Evolutionary conservation across 2,888 invertebrate species (phyloP), one percentile per base, ranked within the genome.

Genomic region (Heliconius erato): DNA sequence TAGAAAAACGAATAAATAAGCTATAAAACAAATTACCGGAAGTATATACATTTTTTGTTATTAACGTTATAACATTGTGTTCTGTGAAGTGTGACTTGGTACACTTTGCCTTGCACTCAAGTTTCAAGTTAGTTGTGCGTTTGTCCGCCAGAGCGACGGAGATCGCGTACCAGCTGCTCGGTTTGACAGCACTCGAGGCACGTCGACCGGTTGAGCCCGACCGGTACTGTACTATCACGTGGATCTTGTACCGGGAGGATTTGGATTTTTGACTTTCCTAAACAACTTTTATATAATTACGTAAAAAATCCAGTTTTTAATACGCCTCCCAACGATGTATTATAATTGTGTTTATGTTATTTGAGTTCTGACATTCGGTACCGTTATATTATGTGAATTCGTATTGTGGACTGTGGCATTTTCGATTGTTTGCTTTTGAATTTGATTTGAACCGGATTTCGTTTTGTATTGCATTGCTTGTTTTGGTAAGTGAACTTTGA

Each of bases 121-220:
- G 88, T 88, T 87, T 89, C 86, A 88, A 85, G 88, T 93, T 94
- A 95, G 94, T 95, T 95, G 89, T 87, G 89, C 90, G 90, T 92
- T 92, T 88, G 91, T 87, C 94, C 95, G 93, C 94, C 89, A 95
- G 95, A 94, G 95, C 89, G 92, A 89, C 91, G 88, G 89, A 88
- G 90, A 90, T 69, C 81, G 80, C 93, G 92, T 92, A 90, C 90
- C 82, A 78, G 83, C 79, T 82, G 79, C 74, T 77, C 40, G 80
- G 82, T 84, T 84, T 94, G 94, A 94, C 94, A 93, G 93, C 92
- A 90, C 91, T 90, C 90, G 88, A 91, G 89, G 89, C 91, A 90
- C 90, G 91, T 90, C 93, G 91, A 90, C 91, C 91, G 91, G 90
- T 83, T 71, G 82, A 81, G 69, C 54, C 63, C 81, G 79, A 82